phyloP scores from a whole-genome alignment of 1,140 invertebrate species.

The Sitophilus oryzae region DNA sequence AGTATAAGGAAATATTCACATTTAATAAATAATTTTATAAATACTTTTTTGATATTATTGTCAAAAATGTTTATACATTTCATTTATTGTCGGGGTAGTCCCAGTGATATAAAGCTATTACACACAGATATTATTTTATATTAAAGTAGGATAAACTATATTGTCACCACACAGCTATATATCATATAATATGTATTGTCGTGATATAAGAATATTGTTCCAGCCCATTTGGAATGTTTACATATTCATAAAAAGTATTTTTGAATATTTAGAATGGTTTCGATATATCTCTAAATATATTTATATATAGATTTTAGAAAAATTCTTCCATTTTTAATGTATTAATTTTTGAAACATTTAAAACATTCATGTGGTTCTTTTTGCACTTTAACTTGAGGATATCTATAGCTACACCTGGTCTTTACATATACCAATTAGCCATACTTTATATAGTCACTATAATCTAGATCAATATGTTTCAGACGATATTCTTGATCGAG shows the following conservation, averaged over 20 bases:
- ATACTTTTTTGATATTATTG: neutral
- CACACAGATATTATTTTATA: too few relatives aligned
- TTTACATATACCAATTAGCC: conserved; percentile 22
- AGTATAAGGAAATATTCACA: neutral
- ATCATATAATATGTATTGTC: too few relatives aligned
- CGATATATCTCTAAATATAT: neutral
- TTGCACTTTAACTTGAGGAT: too few relatives aligned
- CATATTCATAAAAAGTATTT: neutral
- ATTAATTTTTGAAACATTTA: too few relatives aligned
- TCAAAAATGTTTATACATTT: neutral
- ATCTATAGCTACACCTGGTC: too few relatives aligned
- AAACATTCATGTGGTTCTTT: too few relatives aligned
- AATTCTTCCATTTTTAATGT: too few relatives aligned
- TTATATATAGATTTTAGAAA: too few relatives aligned
- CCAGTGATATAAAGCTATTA: too few relatives aligned
- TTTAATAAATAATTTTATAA: neutral
- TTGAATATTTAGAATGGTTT: neutral
- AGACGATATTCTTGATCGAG: conserved; percentile 41
- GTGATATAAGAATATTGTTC: neutral
- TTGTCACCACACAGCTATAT: neutral
- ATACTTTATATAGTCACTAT: conserved; percentile 12
- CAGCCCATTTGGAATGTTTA: neutral
- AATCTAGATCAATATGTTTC: conserved; percentile 25
- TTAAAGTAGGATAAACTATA: neutral
- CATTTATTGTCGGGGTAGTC: neutral